Conservation (phyloP, 1,140 invertebrate genomes). For the Calosoma granatense region DNA sequence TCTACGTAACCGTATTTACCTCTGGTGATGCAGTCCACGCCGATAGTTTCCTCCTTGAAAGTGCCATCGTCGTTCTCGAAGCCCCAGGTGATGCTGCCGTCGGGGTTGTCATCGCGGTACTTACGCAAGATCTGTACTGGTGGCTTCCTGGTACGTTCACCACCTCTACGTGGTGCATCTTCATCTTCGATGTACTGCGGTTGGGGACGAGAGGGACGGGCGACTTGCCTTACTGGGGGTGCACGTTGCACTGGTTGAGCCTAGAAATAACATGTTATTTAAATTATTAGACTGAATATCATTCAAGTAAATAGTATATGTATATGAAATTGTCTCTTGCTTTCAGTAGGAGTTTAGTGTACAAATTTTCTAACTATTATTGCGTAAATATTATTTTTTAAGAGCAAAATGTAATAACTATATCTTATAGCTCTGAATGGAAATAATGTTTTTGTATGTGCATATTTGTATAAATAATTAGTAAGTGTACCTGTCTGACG, state of each 20-base stretch:
- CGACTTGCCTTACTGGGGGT: conserved; percentile 11
- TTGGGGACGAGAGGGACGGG: conserved; percentile 19
- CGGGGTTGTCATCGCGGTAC: conserved; percentile 68
- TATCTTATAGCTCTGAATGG: no score
- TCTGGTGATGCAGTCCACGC: conserved; percentile 65
- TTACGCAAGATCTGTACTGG: conserved; percentile 61
- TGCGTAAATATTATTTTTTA: no score
- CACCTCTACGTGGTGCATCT: conserved; percentile 12
- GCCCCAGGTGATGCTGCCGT: conserved; percentile 77
- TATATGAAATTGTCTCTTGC: neutral
- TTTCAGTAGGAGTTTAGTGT: no score
- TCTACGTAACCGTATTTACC: conserved; percentile 77
- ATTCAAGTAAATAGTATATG: conserved; percentile 4
- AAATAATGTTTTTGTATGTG: no score
- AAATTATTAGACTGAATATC: neutral
- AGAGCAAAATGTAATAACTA: no score
- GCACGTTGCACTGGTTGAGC: conserved; percentile 14
- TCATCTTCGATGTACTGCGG: conserved; percentile 19
- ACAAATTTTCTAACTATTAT: no score
- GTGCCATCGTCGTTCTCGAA: conserved; percentile 73
- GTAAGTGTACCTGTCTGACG: conserved; percentile 33
- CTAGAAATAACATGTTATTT: conserved; percentile 10
- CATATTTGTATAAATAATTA: conserved; percentile 14
- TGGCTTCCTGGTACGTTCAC: conserved; percentile 45
- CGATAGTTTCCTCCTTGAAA: conserved; percentile 73